Conservation (phyloP, 2,113 vertebrate genomes). For the Mugil cephalus region DNA sequence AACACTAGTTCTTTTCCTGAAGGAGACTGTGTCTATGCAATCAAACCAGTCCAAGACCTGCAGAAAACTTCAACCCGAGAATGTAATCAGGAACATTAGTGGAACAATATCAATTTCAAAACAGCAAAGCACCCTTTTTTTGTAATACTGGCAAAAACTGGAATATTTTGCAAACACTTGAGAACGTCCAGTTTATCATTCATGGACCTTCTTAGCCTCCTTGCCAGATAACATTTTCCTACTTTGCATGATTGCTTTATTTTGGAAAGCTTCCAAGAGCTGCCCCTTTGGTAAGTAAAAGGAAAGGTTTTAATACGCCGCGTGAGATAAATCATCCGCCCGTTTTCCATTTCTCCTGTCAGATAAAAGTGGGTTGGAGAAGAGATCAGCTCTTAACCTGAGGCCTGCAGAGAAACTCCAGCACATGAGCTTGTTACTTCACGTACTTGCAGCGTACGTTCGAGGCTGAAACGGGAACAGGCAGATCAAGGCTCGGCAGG, state of each 20-base stretch:
- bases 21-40: no score
- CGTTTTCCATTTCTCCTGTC: conserved; percentile 29
- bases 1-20: no score
- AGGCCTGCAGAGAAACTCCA: not conserved
- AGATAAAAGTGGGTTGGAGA: conserved; percentile 18
- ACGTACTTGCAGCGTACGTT: not conserved
- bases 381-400: conserved; percentile 9
- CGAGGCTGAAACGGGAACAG: not conserved
- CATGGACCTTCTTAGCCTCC: not conserved
- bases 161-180: no score
- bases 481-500: conserved; percentile 14
- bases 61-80: no score
- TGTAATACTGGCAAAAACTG: no score
- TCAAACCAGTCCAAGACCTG: no score
- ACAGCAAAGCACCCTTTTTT: no score
- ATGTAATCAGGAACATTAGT: no score
- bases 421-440: conserved; percentile 10
- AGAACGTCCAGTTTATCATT: no score
- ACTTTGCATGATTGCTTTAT: not conserved
- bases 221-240: not conserved
- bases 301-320: conserved; percentile 21
- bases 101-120: no score
- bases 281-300: conserved; percentile 3
- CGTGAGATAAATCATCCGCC: conserved; percentile 24
- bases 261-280: conserved; percentile 1